Percentiles rank a stretch among this genome's conserved stretches.
These are phyloP conservation scores for Phainopepla nitens DNA, from an alignment of 2,113 vertebrate species.

Conservation along the genomic window DNA sequence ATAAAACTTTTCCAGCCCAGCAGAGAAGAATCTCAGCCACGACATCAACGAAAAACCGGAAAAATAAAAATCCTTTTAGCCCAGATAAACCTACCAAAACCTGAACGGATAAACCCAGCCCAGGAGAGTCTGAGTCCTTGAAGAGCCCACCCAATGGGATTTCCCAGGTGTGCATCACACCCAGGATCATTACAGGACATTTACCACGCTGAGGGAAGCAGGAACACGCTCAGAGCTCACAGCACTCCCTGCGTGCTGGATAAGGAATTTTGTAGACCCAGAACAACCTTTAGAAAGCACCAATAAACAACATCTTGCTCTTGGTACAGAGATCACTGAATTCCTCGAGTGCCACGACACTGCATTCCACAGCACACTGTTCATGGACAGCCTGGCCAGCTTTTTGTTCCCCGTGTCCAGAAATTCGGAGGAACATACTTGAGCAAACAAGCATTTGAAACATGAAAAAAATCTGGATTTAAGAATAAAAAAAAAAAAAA, in stretches of 20 bases:
- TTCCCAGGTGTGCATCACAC: background rate
- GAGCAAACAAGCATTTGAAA: background rate
- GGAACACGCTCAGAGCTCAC: background rate
- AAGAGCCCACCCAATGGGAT: background rate
- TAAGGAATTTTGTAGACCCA: background rate
- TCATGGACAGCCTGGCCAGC: constrained; percentile 22
- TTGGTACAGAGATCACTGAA: background rate
- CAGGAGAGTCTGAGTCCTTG: background rate
- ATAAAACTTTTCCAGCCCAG: background rate
- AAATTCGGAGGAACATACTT: background rate
- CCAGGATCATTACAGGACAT: background rate
- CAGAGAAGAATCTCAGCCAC: background rate
- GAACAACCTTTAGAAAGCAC: background rate
- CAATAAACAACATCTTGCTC: constrained; percentile 8
- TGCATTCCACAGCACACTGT: constrained; percentile 23
- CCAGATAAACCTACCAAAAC: background rate
- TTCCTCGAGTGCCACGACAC: constrained; percentile 61
- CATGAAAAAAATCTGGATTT: background rate
- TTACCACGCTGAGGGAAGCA: background rate
- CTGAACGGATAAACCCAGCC: background rate
- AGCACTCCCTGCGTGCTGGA: background rate
- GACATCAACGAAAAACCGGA: background rate
- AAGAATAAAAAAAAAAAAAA: background rate
- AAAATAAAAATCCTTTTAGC: background rate
- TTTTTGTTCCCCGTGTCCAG: background rate